Percentiles rank a stretch among this genome's conserved stretches.
phyloP scores from a whole-genome alignment of 1,140 invertebrate species.

The Lordiphosa collinella region DNA sequence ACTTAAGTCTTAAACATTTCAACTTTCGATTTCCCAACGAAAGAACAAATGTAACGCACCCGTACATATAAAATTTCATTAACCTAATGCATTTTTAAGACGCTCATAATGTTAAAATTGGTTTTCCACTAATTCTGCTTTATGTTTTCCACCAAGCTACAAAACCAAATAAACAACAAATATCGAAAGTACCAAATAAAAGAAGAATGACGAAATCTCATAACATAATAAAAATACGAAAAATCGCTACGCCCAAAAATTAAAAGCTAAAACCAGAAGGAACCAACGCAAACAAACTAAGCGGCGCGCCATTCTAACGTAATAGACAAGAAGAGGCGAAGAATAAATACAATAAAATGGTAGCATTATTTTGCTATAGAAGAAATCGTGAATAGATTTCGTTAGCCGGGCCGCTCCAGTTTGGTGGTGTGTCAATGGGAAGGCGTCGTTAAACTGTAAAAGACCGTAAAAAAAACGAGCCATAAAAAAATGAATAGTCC shows the following conservation, averaged over 20 bases:
- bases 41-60: too few species aligned
- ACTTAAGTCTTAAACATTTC: too few species aligned
- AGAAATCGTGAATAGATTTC: constrained; percentile 68
- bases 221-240: constrained; percentile 53
- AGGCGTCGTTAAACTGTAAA: constrained; percentile 76
- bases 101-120: constrained; percentile 28
- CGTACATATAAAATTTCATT: constrained; percentile 26
- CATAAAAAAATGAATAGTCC: constrained; percentile 64
- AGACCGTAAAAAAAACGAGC: constrained; percentile 61
- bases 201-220: constrained; percentile 47
- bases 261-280: constrained; percentile 31
- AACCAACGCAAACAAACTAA: constrained; percentile 29
- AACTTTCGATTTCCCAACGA: too few species aligned
- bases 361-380: constrained; percentile 45
- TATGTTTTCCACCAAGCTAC: not conserved
- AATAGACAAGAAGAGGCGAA: constrained; percentile 42
- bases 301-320: constrained; percentile 1
- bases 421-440: constrained; percentile 55
- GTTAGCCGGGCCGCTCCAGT: constrained; percentile 11
- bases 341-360: constrained; percentile 61
- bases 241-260: constrained; percentile 55
- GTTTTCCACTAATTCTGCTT: constrained; percentile 11
- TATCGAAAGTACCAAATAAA: constrained; percentile 51
- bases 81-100: constrained; percentile 47
- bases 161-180: constrained; percentile 13